These are phyloP conservation scores for Mobula birostris DNA, from an alignment of 2,113 vertebrate species.

Conservation along the genomic window DNA sequence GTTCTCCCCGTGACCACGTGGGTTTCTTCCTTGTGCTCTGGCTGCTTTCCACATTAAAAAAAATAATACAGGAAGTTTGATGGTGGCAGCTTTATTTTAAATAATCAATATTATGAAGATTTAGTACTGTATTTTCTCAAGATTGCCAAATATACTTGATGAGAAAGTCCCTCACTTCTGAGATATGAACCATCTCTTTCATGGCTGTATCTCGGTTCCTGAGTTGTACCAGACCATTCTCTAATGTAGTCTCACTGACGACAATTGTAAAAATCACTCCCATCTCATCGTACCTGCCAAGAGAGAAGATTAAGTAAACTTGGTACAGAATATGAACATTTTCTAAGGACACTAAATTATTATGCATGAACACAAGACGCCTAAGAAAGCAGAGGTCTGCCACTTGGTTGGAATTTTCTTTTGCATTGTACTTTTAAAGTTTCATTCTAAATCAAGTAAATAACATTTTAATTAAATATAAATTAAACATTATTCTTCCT, in stretches of 20 bases:
- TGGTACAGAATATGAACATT: conserved; percentile 22
- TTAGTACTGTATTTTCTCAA: not conserved
- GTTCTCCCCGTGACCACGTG: no score
- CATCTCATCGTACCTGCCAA: conserved; percentile 88
- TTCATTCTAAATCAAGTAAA: not conserved
- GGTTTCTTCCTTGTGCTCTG: no score
- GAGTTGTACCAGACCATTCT: conserved; percentile 79
- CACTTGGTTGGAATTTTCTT: not conserved
- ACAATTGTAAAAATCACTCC: conserved; percentile 78
- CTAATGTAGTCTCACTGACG: conserved; percentile 73
- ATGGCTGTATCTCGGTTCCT: conserved; percentile 84
- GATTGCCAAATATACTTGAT: conserved; percentile 61
- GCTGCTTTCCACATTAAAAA: no score
- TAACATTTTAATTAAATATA: not conserved
- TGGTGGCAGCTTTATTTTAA: not conserved
- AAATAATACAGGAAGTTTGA: not conserved
- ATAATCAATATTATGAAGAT: not conserved
- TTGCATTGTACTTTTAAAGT: not conserved
- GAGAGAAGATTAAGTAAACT: not conserved
- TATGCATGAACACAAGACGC: no score
- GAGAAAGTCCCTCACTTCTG: conserved; percentile 75
- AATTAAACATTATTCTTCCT: conserved; percentile 2
- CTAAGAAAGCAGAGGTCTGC: not conserved
- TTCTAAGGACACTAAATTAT: not conserved
- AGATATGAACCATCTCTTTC: conserved; percentile 87